Evolutionary conservation across 2,113 vertebrate genomes (phyloP).

Genomic region (Syngnathus typhle): DNA sequence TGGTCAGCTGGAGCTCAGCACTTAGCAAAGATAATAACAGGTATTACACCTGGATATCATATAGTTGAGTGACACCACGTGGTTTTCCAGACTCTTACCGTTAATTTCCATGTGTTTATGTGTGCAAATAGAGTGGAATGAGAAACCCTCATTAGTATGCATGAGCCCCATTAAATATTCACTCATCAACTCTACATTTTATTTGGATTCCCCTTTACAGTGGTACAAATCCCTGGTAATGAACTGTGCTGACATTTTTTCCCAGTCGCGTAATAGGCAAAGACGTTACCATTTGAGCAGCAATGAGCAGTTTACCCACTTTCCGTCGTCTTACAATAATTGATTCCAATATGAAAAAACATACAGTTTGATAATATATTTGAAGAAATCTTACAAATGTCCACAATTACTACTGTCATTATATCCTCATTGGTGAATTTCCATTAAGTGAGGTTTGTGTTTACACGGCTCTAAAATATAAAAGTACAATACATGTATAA

Average conservation of each 20-base stretch:
- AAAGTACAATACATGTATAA: too few species aligned
- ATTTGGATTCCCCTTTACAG: conserved; percentile 57
- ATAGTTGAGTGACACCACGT: conserved; percentile 30
- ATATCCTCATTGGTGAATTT: not conserved
- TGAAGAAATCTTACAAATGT: not conserved
- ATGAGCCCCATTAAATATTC: conserved; percentile 65
- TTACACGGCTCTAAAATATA: too few species aligned
- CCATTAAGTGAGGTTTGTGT: too few species aligned
- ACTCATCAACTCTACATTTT: conserved; percentile 61
- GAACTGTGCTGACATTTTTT: conserved; percentile 70
- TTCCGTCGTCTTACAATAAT: conserved; percentile 28
- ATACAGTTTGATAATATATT: not conserved
- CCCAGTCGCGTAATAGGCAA: conserved; percentile 57
- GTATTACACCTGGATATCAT: conserved; percentile 19
- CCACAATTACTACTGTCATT: not conserved
- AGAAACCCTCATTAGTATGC: conserved; percentile 55
- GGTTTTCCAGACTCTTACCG: conserved; percentile 27
- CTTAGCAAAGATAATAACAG: conserved; percentile 30
- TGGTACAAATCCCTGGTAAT: conserved; percentile 69
- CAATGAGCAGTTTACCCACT: conserved; percentile 41
- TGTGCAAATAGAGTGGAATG: conserved; percentile 51
- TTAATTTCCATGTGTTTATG: conserved; percentile 63
- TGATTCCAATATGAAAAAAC: conserved; percentile 11
- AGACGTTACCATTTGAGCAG: conserved; percentile 46
- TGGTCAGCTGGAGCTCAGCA: conserved; percentile 21